These are phyloP conservation scores for Mesembrinibis cayennensis DNA, from an alignment of 2,113 vertebrate genomes.

Conservation along the genomic window DNA sequence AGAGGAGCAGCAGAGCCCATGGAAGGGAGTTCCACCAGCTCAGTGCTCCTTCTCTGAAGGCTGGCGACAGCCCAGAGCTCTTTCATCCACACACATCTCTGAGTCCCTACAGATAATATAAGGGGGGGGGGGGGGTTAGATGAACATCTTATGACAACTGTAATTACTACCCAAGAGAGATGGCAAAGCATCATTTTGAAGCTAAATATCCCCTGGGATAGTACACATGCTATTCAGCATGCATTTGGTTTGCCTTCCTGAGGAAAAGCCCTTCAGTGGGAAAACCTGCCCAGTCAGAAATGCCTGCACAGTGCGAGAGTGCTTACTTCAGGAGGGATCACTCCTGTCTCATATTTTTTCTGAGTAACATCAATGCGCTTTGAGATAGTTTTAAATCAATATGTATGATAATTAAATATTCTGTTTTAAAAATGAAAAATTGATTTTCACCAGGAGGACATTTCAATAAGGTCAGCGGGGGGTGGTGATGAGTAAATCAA, in stretches of 20 bases:
- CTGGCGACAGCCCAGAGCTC: neutral
- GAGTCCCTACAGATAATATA: neutral
- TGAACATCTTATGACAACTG: neutral
- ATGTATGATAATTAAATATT: constrained; percentile 57
- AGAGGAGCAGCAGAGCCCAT: neutral
- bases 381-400: constrained; percentile 57
- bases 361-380: neutral
- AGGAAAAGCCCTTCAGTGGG: neutral
- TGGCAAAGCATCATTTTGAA: neutral
- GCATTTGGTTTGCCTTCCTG: neutral
- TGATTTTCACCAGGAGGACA: constrained; percentile 50
- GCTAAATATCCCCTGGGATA: neutral
- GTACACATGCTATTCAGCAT: neutral
- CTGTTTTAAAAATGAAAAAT: constrained; percentile 53
- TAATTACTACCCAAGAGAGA: neutral
- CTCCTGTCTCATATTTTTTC: neutral
- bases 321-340: neutral
- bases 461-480: constrained; percentile 36
- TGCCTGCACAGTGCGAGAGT: neutral
- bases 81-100: neutral
- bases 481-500: neutral
- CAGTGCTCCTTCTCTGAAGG: neutral
- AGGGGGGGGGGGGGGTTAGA: neutral
- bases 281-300: neutral
- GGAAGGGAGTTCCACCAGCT: neutral